These are phyloP conservation scores for Nipponia nippon DNA, from an alignment of 2,113 vertebrate genomes.

Conservation along the genomic window DNA sequence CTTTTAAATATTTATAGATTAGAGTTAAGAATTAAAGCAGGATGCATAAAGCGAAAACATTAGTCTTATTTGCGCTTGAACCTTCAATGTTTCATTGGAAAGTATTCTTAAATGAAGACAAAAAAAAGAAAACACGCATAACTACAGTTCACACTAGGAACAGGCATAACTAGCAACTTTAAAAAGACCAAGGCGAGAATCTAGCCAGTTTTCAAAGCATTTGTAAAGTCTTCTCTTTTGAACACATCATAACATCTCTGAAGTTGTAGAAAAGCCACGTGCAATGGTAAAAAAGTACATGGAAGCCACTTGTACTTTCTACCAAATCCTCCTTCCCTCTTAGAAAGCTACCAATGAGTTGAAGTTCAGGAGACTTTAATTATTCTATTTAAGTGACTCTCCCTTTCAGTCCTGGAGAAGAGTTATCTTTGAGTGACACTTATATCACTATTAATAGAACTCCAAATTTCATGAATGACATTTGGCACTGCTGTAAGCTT, in stretches of 20 bases:
- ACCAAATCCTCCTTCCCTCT: not conserved
- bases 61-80: not conserved
- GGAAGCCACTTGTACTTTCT: not conserved
- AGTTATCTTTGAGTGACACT: not conserved
- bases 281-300: not conserved
- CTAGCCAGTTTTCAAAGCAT: not conserved
- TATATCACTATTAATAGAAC: not conserved
- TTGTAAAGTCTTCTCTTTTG: not conserved
- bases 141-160: not conserved
- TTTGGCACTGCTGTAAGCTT: not conserved
- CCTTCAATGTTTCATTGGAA: not conserved
- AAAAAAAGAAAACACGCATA: fast-evolving
- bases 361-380: not conserved
- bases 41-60: not conserved
- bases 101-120: not conserved
- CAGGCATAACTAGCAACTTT: not conserved
- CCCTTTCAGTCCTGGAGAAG: not conserved
- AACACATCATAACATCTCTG: not conserved
- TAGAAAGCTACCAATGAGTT: not conserved
- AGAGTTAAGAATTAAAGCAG: not conserved
- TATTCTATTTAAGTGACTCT: not conserved
- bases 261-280: not conserved
- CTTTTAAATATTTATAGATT: not conserved
- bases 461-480: not conserved
- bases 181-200: not conserved